phyloP scores from a whole-genome alignment of 1,140 invertebrate genomes.

The Delia radicum region DNA sequence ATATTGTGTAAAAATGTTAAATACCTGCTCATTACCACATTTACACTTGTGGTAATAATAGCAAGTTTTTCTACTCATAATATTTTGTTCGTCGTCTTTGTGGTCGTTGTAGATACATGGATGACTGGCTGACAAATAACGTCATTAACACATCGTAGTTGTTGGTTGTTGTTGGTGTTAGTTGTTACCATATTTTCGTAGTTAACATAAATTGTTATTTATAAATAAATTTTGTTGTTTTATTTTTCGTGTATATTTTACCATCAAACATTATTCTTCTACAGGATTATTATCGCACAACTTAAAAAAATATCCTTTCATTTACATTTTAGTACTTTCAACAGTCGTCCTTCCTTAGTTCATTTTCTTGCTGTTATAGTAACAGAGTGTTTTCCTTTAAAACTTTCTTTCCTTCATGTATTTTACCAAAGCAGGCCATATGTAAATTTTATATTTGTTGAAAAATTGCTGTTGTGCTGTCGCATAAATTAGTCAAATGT shows the following conservation, averaged over 20 bases:
- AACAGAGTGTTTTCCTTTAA: no score
- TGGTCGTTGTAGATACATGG: background rate
- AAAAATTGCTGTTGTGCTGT: slow-evolving; percentile 7
- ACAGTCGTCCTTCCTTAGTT: no score
- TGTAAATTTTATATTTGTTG: background rate
- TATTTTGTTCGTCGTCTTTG: background rate
- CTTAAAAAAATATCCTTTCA: no score
- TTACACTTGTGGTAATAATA: background rate
- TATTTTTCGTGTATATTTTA: background rate
- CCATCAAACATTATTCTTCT: background rate
- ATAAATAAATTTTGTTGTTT: background rate
- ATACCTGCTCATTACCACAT: background rate
- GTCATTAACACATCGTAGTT: background rate
- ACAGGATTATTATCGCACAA: no score
- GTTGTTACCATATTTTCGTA: background rate
- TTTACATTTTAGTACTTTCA: no score
- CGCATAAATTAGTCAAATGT: slow-evolving; percentile 2
- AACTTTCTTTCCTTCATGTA: no score
- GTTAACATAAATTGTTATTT: background rate
- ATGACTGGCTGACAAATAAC: background rate
- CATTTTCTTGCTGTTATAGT: no score
- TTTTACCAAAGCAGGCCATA: no score
- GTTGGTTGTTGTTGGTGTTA: no score
- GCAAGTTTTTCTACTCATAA: no score
- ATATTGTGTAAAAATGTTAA: background rate